Base-by-base conservation (phyloP, 2,888 invertebrate species). In the Rambutsinella grinnellia region DNA sequence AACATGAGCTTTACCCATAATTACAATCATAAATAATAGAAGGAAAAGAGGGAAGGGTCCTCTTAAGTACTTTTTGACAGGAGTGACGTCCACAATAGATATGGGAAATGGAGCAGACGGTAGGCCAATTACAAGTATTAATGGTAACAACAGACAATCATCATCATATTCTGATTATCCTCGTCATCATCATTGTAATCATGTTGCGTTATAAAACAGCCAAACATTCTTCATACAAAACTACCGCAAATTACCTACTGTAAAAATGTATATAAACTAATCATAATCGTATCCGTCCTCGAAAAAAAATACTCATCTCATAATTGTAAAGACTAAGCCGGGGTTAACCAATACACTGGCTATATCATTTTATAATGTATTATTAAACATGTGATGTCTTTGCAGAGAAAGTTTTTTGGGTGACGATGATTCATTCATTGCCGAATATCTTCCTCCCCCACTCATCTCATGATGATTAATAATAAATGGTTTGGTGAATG, bases 51-150 rank as follows among this genome's bases (percentile, higher is more conserved):
- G 6, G n/a, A 51, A 51, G 68, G 68, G 51, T 51, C 47, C 17
- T 28, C 60, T 60, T 51, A 51, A 60, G 47, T 26, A 60, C 27
- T 57, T 21, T 49, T 49, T 24, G 47, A 61, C 46, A 49, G 27
- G 23, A 23, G 13, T 44, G 66, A 19, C n/a, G n/a, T n/a, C n/a
- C n/a, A n/a, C n/a, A n/a, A n/a, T n/a, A 27, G 57, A 28, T 46
- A 67, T 67, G 67, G 21, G 67, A 67, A 67, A 57, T 46, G 56
- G 19, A 57, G 49, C 67, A 67, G 67, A 67, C 67, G 67, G 67
- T 67, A 47, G 67, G 44, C 57, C 67, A 67, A 67, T 67, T 67
- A 67, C 57, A n/a, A 57, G 44, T 23, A 49, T 26, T 67, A 67
- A 57, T 67, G 49, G 49, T 67, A 67, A 67, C 67, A 67, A 56